A percentile compares a stretch with the other conserved stretches of the same genome.
phyloP scores from a whole-genome alignment of 2,113 vertebrate genomes.

The Pimephales promelas region DNA sequence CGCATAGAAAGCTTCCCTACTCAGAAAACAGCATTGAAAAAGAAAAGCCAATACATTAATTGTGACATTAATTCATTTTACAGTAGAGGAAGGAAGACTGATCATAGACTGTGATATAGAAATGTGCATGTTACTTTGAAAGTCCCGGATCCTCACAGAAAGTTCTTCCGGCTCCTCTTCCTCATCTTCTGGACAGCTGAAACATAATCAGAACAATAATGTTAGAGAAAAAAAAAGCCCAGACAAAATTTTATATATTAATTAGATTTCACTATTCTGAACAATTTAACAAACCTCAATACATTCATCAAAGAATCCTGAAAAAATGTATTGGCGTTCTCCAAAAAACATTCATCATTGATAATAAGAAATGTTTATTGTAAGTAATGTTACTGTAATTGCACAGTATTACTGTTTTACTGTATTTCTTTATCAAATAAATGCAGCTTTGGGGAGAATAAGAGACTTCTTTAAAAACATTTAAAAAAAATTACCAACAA shows the following conservation, averaged over 20 bases:
- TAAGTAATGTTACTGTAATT: no score
- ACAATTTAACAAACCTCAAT: neutral
- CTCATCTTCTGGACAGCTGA: slow-evolving; percentile 82
- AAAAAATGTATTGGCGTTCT: no score
- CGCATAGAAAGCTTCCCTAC: slow-evolving; percentile 79
- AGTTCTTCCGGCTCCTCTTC: slow-evolving; percentile 72
- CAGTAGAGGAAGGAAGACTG: neutral
- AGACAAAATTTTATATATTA: neutral
- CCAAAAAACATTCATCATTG: no score
- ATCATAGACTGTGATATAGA: neutral
- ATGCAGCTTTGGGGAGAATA: neutral
- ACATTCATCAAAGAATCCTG: neutral
- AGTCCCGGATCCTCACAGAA: slow-evolving; percentile 72
- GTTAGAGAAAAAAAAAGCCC: slow-evolving; percentile 20
- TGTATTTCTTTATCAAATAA: neutral
- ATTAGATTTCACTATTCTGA: neutral
- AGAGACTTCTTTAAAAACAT: neutral
- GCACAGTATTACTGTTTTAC: neutral
- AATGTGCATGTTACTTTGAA: slow-evolving; percentile 78
- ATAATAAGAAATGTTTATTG: no score
- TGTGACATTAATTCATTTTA: neutral
- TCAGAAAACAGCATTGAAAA: slow-evolving; percentile 20
- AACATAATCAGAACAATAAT: slow-evolving; percentile 1
- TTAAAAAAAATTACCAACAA: neutral
- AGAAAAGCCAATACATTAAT: neutral